Evolutionary conservation across 2,113 vertebrate species (phyloP).

Genomic region (Bubo bubo): DNA sequence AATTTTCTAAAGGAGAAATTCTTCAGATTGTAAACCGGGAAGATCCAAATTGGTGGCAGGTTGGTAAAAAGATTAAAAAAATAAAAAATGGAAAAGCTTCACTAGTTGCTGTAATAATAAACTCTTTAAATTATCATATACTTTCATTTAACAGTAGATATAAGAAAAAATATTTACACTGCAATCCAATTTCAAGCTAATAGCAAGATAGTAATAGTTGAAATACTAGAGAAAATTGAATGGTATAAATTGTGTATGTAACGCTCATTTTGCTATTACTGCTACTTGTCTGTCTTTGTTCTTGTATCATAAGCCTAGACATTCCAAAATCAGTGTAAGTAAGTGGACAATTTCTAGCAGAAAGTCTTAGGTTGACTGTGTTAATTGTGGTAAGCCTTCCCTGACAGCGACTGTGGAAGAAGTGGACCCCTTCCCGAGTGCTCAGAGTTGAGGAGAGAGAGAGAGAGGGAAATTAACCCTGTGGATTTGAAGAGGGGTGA

Average conservation of each 20-base stretch:
- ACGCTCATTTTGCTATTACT: not conserved
- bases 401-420: not conserved
- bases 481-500: not conserved
- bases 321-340: not conserved
- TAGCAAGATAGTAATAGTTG: not conserved
- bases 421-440: not conserved
- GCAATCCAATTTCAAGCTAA: not conserved
- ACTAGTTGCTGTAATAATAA: not conserved
- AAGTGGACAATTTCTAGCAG: not conserved
- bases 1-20: slow-evolving; percentile 94
- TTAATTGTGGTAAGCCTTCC: not conserved
- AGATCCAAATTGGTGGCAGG: slow-evolving; percentile 99
- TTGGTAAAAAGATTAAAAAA: slow-evolving; percentile 64
- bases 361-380: not conserved
- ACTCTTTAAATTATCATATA: not conserved
- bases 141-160: not conserved
- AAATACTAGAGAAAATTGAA: not conserved
- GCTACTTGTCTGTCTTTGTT: not conserved
- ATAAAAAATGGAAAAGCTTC: not conserved
- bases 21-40: slow-evolving; percentile 97
- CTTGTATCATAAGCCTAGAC: not conserved
- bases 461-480: not conserved
- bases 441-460: not conserved
- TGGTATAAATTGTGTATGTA: not conserved
- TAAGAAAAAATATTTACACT: not conserved